Percentiles rank a stretch among this genome's conserved stretches.
phyloP scores from a whole-genome alignment of 2,888 invertebrate species.

The Mesodorylaimus sp. region DNA sequence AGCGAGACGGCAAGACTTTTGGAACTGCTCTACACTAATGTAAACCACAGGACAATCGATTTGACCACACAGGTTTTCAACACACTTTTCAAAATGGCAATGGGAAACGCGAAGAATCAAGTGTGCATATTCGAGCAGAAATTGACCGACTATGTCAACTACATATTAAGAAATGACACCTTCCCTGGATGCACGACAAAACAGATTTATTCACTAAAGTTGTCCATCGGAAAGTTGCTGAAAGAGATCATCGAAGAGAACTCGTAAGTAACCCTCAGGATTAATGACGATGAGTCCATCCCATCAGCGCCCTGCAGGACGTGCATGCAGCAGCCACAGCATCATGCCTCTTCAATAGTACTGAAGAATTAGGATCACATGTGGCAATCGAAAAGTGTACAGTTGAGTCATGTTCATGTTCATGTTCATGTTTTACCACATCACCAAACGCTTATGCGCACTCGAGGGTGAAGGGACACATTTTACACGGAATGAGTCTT shows the following conservation, averaged over 20 bases:
- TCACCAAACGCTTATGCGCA: too few relatives aligned
- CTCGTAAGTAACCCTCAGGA: too few relatives aligned
- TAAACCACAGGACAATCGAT: constrained; percentile 24
- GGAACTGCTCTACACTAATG: constrained; percentile 26
- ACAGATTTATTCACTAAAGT: constrained; percentile 24
- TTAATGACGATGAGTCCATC: too few relatives aligned
- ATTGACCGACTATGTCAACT: constrained; percentile 30
- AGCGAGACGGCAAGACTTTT: constrained; percentile 30
- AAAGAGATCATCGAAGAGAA: constrained; percentile 30
- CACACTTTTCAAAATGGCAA: constrained; percentile 28
- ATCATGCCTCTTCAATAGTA: too few relatives aligned
- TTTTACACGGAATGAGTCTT: too few relatives aligned
- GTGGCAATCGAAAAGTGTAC: too few relatives aligned
- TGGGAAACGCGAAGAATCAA: constrained; percentile 31
- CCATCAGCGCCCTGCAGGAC: too few relatives aligned
- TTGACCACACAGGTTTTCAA: constrained; percentile 29
- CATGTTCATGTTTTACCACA: too few relatives aligned
- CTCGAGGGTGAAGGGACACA: too few relatives aligned
- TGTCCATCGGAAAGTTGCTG: constrained; percentile 25
- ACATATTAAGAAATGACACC: constrained; percentile 26
- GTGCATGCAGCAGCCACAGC: too few relatives aligned
- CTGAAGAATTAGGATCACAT: too few relatives aligned
- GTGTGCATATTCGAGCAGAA: constrained; percentile 32
- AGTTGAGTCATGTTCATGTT: too few relatives aligned
- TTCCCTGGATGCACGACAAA: constrained; percentile 24